Conservation (phyloP, 2,797 vertebrate genomes). For the Astyanax mexicanus region DNA sequence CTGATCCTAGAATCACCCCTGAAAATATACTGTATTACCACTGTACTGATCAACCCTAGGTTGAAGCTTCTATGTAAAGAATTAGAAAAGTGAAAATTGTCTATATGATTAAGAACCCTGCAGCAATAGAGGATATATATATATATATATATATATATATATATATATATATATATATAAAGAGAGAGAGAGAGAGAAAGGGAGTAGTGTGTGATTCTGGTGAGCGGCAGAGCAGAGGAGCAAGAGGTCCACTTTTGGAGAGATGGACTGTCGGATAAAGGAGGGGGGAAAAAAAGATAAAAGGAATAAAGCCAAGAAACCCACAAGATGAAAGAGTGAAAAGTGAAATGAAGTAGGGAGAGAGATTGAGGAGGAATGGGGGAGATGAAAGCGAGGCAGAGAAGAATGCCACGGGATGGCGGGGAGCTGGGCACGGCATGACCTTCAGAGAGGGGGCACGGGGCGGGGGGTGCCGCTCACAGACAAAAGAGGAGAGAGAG, state of each 20-base stretch:
- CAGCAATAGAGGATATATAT: no score
- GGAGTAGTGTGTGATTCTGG: not conserved
- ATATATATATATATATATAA: no score
- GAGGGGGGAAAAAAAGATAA: constrained; percentile 42
- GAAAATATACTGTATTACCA: no score
- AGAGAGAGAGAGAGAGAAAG: constrained; percentile 56
- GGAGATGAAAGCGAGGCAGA: constrained; percentile 49
- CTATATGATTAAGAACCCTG: not conserved
- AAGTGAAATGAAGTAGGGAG: constrained; percentile 40
- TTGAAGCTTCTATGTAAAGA: no score
- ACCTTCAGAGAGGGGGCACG: constrained; percentile 49
- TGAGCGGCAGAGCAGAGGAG: constrained; percentile 9
- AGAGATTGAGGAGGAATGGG: constrained; percentile 6
- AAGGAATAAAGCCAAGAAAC: constrained; percentile 38
- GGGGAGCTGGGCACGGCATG: constrained; percentile 52
- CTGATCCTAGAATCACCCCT: no score
- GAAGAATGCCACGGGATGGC: constrained; percentile 34
- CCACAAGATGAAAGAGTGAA: constrained; percentile 54
- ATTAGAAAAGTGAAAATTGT: no score
- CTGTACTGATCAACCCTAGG: no score
- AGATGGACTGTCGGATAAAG: constrained; percentile 25
- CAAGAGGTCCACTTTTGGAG: constrained; percentile 30
- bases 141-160: no score
- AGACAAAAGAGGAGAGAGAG: constrained; percentile 34
- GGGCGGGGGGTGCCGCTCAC: constrained; percentile 16